Conservation (phyloP, 23 tunicate species). For the Styela clava region DNA sequence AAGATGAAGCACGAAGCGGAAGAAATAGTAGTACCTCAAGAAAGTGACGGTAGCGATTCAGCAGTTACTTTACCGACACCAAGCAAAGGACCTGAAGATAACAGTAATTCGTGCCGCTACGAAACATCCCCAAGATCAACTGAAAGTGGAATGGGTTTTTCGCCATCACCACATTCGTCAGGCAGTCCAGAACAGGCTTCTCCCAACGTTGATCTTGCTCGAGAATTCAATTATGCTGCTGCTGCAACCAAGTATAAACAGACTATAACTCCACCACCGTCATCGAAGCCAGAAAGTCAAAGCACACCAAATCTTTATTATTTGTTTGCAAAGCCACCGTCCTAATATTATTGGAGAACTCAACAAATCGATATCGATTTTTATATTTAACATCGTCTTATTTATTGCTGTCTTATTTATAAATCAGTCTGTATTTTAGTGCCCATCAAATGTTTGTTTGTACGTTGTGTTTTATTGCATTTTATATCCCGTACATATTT, state of each 20-base stretch:
- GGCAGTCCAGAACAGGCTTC: not conserved
- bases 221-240: not conserved
- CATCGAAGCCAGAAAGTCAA: not conserved
- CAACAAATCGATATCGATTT: no score
- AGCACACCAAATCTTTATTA: not conserved
- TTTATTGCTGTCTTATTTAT: not conserved
- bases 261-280: not conserved
- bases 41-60: conserved; percentile 13
- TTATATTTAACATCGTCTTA: not conserved
- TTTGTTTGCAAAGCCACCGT: not conserved
- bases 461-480: no score
- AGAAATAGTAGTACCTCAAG: not conserved
- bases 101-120: not conserved
- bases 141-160: not conserved
- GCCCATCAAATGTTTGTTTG: no score
- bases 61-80: not conserved
- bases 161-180: not conserved
- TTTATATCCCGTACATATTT: not conserved
- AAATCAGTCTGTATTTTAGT: no score
- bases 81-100: conserved; percentile 2
- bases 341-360: not conserved
- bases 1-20: conserved; percentile 51
- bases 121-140: conserved; percentile 6
- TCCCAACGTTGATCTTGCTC: not conserved
- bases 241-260: not conserved